Conservation (phyloP, 2,888 invertebrate genomes). For the Drosophila birchii region DNA sequence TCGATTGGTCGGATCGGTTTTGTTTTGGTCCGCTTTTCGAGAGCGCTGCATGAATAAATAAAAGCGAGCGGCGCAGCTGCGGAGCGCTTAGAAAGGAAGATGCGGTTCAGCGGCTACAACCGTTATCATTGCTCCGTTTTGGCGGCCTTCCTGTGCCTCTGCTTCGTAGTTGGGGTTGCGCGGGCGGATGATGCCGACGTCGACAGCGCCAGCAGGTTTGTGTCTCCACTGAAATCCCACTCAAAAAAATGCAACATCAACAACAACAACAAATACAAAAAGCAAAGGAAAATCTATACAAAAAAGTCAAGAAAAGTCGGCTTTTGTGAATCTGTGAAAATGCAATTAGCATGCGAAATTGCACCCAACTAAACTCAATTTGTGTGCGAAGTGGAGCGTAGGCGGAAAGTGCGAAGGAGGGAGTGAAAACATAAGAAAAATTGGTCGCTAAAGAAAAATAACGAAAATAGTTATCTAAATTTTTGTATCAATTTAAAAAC, state of each 20-base stretch:
- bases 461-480: not conserved
- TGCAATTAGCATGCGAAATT: conserved; percentile 1
- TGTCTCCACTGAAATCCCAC: conserved; percentile 7
- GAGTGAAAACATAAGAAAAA: not conserved
- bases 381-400: conserved; percentile 5
- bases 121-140: conserved; percentile 34
- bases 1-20: conserved; percentile 28
- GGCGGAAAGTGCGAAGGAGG: not conserved
- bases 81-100: conserved; percentile 37
- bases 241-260: not conserved
- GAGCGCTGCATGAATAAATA: conserved; percentile 27
- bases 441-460: not conserved
- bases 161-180: conserved; percentile 33
- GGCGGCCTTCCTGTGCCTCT: conserved; percentile 30
- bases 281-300: not conserved
- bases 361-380: conserved; percentile 11
- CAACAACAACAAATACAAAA: not conserved
- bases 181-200: conserved; percentile 22
- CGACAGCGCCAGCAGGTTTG: conserved; percentile 38
- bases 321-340: conserved; percentile 9
- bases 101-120: conserved; percentile 40
- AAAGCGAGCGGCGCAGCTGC: conserved; percentile 27
- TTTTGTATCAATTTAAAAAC: not conserved
- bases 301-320: not conserved
- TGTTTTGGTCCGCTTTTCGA: conserved; percentile 21